Evolutionary conservation across 2,888 invertebrate genomes (phyloP).

Genomic region (Lampropteryx suffumata): DNA sequence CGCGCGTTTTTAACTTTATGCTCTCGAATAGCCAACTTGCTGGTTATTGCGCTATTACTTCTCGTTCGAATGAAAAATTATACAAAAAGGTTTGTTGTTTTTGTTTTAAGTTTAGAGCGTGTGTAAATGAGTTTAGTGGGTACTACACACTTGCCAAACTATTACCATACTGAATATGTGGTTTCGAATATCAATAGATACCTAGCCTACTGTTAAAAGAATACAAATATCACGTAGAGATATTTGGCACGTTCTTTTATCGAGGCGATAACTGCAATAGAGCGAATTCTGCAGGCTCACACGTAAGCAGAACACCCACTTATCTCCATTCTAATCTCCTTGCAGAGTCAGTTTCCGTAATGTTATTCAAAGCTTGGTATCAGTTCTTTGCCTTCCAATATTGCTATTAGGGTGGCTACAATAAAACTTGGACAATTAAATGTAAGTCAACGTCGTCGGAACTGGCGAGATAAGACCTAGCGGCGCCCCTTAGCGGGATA

Average conservation of each 20-base stretch:
- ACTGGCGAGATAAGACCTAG: conserved; percentile 72
- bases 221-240: conserved; percentile 27
- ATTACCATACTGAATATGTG: conserved; percentile 18
- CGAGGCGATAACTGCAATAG: conserved; percentile 32
- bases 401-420: conserved; percentile 69
- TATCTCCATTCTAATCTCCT: conserved; percentile 36
- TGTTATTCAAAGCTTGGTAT: conserved; percentile 57
- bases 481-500: conserved; percentile 64
- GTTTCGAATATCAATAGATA: conserved; percentile 20
- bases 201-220: conserved; percentile 5
- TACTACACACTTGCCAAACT: too few relatives aligned
- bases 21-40: conserved; percentile 46
- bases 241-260: conserved; percentile 34
- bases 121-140: too few relatives aligned
- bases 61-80: conserved; percentile 36
- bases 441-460: conserved; percentile 70
- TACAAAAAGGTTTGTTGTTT: conserved; percentile 17
- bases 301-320: conserved; percentile 32
- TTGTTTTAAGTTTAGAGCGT: background rate
- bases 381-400: conserved; percentile 62
- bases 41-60: conserved; percentile 37
- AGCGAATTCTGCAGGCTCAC: conserved; percentile 31
- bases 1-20: conserved; percentile 62
- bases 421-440: conserved; percentile 81
- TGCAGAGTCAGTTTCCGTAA: conserved; percentile 45